These are phyloP conservation scores for Ibidorhyncha struthersii DNA, from an alignment of 2,113 vertebrate genomes.

Conservation along the genomic window DNA sequence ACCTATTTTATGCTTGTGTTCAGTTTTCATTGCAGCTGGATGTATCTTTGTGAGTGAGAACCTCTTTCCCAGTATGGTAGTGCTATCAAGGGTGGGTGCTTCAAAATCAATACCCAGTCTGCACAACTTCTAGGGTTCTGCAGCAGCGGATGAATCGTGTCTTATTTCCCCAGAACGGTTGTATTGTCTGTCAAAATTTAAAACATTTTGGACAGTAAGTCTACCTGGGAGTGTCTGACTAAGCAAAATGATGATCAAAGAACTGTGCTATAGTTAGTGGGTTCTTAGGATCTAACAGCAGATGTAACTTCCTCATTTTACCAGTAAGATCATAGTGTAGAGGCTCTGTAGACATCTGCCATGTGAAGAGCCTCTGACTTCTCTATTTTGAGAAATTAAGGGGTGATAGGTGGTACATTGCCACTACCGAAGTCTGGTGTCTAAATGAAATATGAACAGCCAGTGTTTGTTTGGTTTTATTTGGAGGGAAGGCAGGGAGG, in stretches of 20 bases:
- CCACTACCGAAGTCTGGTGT: neutral
- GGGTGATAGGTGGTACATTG: neutral
- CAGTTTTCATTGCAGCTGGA: neutral
- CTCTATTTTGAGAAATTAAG: neutral
- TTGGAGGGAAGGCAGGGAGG: neutral
- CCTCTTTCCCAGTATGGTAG: neutral
- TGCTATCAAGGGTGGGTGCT: neutral
- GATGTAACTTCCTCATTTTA: neutral
- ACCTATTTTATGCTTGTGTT: neutral
- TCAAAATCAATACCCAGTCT: neutral
- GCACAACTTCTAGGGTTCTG: neutral
- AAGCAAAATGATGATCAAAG: neutral
- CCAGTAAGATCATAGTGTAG: neutral
- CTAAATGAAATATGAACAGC: neutral
- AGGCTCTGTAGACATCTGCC: neutral
- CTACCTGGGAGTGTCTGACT: neutral
- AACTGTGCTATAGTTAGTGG: neutral
- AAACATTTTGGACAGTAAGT: neutral
- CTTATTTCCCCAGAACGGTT: neutral
- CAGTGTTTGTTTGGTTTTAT: neutral
- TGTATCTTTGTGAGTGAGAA: neutral
- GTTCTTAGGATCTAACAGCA: neutral
- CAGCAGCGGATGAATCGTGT: fast-evolving
- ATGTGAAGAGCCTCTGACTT: neutral
- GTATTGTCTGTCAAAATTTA: neutral